Base-by-base conservation (phyloP, 2,888 invertebrate species). In the Campaea margaritaria region DNA sequence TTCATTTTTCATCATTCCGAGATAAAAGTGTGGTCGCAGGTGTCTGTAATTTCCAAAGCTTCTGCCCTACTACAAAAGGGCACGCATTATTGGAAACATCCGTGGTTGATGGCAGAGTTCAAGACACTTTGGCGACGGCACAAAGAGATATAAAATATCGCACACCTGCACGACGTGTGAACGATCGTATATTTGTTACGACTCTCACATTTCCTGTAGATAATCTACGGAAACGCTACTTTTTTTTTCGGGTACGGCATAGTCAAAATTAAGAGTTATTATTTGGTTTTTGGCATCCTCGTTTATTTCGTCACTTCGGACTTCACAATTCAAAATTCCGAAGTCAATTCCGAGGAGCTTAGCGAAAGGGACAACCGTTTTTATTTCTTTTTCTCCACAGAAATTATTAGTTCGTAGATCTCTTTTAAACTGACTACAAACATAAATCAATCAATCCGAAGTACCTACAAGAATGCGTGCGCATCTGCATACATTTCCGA, bases 401-500 rank as follows among this genome's bases (percentile, higher is more conserved):
- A 5, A 21, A 21, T 5, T 21, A 21, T 21, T 21, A 21, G 21
- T 21, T 3, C 5, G 21, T 21, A 5, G 21, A 21, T 21, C 21
- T 21, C 21, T 21, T 21, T 21, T 21, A 21, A 21, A 21, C 21
- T 21, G 21, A 21, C n/a, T 36, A 3, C 12, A 36, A 36, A 36
- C 36, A 36, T 36, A n/a, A 36, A 36, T 36, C 36, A 36, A 36
- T 36, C 36, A 47, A 51, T 51, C 27, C 13, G 8, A 15, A 58
- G 27, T 14, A 13, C 41, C 36, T 28, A 10, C 42, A 47, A 45
- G 55, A 61, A 56, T 61, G 60, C 50, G 14, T 21, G 55, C 42
- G 55, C 60, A 56, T 51, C 51, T 48, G 55, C 55, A 34, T 51
- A 27, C 46, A 61, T 51, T 55, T 45, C 54, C 34, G 15, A 34